phyloP scores from a whole-genome alignment of 2,797 vertebrate species.

The Enteromius afrohamiltoni region DNA sequence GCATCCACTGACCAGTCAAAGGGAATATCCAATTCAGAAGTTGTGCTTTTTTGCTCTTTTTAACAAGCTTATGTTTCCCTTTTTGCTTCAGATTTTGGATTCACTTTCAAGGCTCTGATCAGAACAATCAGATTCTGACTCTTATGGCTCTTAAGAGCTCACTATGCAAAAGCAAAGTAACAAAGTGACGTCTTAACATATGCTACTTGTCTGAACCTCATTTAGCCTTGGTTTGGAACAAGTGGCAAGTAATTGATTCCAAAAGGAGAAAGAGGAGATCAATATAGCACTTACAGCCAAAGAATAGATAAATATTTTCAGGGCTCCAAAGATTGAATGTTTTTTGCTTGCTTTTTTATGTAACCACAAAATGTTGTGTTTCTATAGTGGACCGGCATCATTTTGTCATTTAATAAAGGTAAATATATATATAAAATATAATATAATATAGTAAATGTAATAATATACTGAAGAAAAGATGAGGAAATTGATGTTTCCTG shows the following conservation, averaged over 20 bases:
- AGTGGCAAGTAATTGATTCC: neutral
- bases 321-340: neutral
- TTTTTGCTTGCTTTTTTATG: neutral
- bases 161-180: neutral
- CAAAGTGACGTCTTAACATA: neutral
- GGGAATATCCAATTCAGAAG: neutral
- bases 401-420: neutral
- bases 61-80: neutral
- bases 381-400: neutral
- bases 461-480: neutral
- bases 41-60: neutral
- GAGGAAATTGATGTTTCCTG: neutral
- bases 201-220: neutral
- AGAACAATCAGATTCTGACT: neutral
- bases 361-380: neutral
- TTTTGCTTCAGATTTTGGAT: neutral
- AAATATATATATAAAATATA: neutral
- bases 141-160: neutral
- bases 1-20: neutral
- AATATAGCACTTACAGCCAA: slow-evolving; percentile 3
- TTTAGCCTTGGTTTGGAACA: neutral
- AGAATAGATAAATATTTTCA: slow-evolving; percentile 6
- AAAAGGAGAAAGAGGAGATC: neutral
- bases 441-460: neutral
- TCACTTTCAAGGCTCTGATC: slow-evolving; percentile 12